A percentile compares a stretch with the other conserved stretches of the same genome.
phyloP scores from a whole-genome alignment of 2,113 vertebrate species.

The Noctilio leporinus region DNA sequence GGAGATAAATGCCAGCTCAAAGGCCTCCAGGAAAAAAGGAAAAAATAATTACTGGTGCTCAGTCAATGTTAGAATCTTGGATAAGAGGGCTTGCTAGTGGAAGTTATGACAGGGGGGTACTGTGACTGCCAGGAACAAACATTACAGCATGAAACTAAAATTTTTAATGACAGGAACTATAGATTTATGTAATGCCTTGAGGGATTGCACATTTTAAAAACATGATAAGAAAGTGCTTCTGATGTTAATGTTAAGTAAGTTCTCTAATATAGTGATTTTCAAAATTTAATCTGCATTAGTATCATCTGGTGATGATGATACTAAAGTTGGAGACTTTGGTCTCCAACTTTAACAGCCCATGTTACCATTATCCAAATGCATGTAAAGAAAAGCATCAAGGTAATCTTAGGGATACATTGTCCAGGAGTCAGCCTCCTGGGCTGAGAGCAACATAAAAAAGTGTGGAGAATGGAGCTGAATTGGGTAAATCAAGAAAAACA shows the following conservation, averaged over 20 bases:
- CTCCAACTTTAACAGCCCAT: neutral
- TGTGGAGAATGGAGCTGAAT: neutral
- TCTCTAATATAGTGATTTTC: neutral
- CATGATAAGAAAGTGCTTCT: neutral
- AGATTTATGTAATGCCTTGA: neutral
- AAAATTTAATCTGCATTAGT: neutral
- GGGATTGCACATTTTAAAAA: neutral
- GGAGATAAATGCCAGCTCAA: rapidly evolving
- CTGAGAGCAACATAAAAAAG: neutral
- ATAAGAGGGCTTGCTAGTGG: neutral
- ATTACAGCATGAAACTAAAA: neutral
- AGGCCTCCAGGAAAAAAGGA: neutral
- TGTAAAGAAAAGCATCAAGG: neutral
- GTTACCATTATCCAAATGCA: neutral
- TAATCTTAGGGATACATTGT: neutral
- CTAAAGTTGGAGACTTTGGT: no score
- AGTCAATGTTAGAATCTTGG: neutral
- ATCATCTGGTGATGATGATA: no score
- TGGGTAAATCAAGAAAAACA: neutral
- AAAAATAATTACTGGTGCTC: rapidly evolving
- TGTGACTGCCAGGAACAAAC: neutral
- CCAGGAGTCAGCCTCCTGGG: neutral
- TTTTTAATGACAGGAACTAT: neutral
- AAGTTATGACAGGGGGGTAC: neutral
- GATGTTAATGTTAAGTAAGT: neutral